A percentile compares a stretch with the other conserved stretches of the same genome.
phyloP scores from a whole-genome alignment of 2,888 invertebrate genomes.

The Drosophila kuntzei region DNA sequence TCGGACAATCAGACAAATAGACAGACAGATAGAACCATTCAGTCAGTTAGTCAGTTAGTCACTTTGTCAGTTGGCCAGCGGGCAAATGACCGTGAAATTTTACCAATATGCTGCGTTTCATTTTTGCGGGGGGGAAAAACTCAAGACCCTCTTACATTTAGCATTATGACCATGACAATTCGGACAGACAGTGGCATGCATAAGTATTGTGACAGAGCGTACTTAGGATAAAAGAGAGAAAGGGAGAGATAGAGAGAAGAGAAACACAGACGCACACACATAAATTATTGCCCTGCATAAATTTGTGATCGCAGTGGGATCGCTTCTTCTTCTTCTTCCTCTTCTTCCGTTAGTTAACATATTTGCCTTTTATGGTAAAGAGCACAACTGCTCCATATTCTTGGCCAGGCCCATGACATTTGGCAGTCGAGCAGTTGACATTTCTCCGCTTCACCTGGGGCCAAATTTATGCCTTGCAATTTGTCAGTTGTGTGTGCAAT shows the following conservation, averaged over 20 bases:
- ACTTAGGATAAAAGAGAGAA: neutral
- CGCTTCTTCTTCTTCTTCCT: constrained; percentile 9
- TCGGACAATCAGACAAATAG: neutral
- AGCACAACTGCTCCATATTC: constrained; percentile 65
- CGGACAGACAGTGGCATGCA: constrained; percentile 11
- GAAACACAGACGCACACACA: neutral
- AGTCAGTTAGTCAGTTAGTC: constrained; percentile 33
- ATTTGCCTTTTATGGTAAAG: constrained; percentile 43
- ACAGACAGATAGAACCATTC: constrained; percentile 16
- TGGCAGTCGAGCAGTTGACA: constrained; percentile 64
- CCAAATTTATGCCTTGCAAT: constrained; percentile 69
- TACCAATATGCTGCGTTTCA: constrained; percentile 70
- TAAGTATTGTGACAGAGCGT: constrained; percentile 12
- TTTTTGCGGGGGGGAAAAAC: constrained; percentile 50
- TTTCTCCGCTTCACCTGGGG: constrained; percentile 31
- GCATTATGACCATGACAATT: constrained; percentile 26
- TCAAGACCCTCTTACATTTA: constrained; percentile 13
- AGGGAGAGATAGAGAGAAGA: neutral
- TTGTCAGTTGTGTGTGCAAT: constrained; percentile 74
- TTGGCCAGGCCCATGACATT: constrained; percentile 41
- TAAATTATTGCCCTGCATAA: constrained; percentile 46
- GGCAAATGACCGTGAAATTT: constrained; percentile 80
- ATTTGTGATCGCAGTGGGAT: constrained; percentile 50
- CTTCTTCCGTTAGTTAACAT: constrained; percentile 64
- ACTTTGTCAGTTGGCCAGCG: constrained; percentile 48